Evolutionary conservation across 2,113 vertebrate species (phyloP).

Genomic region (Uropsilus gracilis): DNA sequence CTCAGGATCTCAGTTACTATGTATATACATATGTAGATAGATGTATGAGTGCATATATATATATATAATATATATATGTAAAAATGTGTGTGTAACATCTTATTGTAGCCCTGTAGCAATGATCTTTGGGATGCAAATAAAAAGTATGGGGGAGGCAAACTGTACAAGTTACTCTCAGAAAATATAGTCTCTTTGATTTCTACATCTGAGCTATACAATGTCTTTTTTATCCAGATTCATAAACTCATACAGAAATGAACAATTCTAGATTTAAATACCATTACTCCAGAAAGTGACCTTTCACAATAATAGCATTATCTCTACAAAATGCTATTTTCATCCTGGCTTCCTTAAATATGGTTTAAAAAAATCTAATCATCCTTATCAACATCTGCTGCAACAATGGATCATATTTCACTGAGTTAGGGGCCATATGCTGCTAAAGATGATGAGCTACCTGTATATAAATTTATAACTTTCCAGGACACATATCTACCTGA

Average conservation of each 20-base stretch:
- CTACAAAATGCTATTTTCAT: neutral
- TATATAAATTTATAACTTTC: neutral
- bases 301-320: neutral
- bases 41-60: neutral
- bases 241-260: neutral
- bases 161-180: neutral
- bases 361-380: neutral
- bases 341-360: neutral
- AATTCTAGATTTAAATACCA: neutral
- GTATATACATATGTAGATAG: neutral
- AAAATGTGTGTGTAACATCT: neutral
- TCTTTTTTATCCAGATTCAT: neutral
- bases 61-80: neutral
- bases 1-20: constrained; percentile 39
- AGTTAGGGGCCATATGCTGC: rapidly evolving
- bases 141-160: neutral
- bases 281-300: neutral
- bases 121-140: neutral
- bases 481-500: neutral
- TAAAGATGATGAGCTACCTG: neutral
- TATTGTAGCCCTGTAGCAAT: neutral
- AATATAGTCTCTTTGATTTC: neutral
- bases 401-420: neutral
- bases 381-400: neutral
- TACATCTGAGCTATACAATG: neutral